Evolutionary conservation across 2,113 vertebrate genomes (phyloP).

Genomic region (Myotis davidii): DNA sequence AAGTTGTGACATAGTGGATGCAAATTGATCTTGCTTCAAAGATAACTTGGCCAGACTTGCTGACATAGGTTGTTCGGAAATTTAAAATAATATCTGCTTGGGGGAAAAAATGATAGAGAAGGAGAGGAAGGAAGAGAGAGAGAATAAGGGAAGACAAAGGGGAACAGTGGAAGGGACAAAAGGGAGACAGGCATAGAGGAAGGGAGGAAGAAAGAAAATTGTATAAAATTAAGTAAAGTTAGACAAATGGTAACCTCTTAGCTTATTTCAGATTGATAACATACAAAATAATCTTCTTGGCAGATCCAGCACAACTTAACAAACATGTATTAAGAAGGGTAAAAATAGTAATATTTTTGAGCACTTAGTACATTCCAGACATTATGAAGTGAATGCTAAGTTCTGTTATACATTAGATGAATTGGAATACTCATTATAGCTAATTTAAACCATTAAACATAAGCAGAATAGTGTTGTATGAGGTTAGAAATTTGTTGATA

Average conservation of each 20-base stretch:
- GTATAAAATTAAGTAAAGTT: conserved; percentile 16
- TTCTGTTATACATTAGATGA: neutral
- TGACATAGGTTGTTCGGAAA: conserved; percentile 98
- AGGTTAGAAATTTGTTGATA: neutral
- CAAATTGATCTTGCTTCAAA: conserved; percentile 98
- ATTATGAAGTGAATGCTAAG: neutral
- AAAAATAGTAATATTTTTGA: conserved; percentile 18
- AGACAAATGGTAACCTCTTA: neutral
- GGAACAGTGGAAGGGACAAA: neutral
- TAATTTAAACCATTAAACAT: conserved; percentile 16
- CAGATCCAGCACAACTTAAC: neutral
- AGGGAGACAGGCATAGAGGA: neutral
- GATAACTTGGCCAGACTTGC: conserved; percentile 98
- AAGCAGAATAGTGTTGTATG: neutral
- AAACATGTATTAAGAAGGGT: neutral
- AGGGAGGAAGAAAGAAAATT: neutral
- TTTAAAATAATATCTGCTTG: conserved; percentile 96
- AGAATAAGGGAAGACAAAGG: neutral
- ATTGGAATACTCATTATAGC: neutral
- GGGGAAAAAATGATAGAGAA: conserved; percentile 66
- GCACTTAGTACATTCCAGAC: neutral
- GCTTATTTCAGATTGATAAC: neutral
- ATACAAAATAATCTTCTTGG: neutral
- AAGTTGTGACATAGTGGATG: conserved; percentile 98
- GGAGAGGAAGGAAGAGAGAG: neutral